phyloP scores from a whole-genome alignment of 2,113 vertebrate genomes.

The Toxostoma redivivum region DNA sequence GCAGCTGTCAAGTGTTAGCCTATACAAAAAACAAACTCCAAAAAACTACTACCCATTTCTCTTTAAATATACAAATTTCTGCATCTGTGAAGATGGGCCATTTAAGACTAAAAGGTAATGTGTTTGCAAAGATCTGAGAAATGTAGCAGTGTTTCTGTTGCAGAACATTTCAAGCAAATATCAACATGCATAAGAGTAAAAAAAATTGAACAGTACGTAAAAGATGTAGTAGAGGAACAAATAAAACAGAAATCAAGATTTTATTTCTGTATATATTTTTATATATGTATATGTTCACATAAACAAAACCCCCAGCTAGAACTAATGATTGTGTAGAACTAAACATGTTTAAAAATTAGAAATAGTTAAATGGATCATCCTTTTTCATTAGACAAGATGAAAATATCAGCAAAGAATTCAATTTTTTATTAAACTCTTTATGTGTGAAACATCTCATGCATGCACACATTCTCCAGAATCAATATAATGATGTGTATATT shows the following conservation, averaged over 20 bases:
- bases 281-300: background rate
- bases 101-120: background rate
- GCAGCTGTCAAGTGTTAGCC: background rate
- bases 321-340: background rate
- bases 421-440: background rate
- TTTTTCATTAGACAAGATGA: background rate
- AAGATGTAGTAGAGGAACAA: background rate
- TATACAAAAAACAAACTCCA: fast-evolving
- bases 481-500: background rate
- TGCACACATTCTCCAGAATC: background rate
- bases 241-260: background rate
- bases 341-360: background rate
- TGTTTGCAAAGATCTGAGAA: background rate
- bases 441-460: background rate
- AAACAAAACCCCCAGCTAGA: background rate
- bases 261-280: background rate
- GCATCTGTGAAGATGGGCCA: background rate
- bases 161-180: background rate
- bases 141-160: background rate
- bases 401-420: background rate
- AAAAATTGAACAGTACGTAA: background rate
- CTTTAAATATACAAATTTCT: background rate
- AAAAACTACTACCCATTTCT: background rate
- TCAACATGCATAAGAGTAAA: background rate
- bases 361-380: background rate